Evolutionary conservation across 1,140 invertebrate species (phyloP).

Genomic region (Bombus haemorrhoidalis): DNA sequence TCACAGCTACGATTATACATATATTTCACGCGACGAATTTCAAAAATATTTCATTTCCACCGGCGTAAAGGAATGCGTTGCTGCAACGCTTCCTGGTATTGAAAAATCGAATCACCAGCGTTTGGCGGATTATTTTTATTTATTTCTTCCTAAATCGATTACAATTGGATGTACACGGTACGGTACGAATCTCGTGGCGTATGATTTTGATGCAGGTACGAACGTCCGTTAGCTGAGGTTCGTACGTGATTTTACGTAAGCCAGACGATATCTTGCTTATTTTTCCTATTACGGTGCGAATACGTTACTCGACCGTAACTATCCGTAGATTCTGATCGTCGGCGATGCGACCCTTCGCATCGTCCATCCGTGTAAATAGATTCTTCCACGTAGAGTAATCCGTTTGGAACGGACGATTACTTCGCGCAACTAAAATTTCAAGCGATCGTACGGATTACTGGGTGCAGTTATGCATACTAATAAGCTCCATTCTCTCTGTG

Average conservation of each 20-base stretch:
- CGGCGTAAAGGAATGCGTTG: background rate
- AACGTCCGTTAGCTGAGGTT: background rate
- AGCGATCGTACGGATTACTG: background rate
- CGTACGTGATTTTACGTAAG: background rate
- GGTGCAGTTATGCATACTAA: constrained; percentile 5
- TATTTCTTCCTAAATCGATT: background rate
- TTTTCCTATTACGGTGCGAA: background rate
- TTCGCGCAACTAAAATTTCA: background rate
- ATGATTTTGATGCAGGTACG: background rate
- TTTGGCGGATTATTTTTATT: background rate
- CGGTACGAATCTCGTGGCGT: background rate
- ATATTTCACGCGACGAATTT: background rate
- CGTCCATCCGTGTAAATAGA: background rate
- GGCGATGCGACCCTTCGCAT: background rate
- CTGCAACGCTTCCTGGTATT: background rate
- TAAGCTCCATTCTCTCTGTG: background rate
- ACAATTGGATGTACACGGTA: background rate
- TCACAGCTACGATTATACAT: background rate
- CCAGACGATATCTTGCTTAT: background rate
- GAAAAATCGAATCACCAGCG: background rate
- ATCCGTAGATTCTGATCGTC: too few species aligned
- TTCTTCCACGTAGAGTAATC: background rate
- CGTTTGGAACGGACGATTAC: background rate
- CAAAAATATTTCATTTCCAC: constrained; percentile 14
- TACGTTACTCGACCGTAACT: background rate